phyloP scores from a whole-genome alignment of 2,888 invertebrate species.

The Nasonovia ribisnigri region DNA sequence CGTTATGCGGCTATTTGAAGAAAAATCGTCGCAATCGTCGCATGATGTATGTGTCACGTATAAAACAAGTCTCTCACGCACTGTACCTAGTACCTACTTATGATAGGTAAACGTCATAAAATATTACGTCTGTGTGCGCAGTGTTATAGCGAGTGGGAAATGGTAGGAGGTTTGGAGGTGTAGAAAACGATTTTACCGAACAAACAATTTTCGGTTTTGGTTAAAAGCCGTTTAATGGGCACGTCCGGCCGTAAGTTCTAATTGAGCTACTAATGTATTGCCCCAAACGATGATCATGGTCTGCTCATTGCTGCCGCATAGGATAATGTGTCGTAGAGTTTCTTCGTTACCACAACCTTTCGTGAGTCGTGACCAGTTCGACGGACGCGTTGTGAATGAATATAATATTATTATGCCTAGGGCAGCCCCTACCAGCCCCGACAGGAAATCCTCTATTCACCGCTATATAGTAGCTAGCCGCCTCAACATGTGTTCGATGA shows the following conservation, averaged over 20 bases:
- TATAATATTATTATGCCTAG: background rate
- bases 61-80: background rate
- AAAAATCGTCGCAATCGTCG: background rate
- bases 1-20: background rate
- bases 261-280: constrained; percentile 51
- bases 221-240: constrained; percentile 60
- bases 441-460: constrained; percentile 20
- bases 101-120: background rate
- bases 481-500: background rate
- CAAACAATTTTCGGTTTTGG: constrained; percentile 54
- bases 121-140: background rate
- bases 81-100: background rate
- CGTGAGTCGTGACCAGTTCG: constrained; percentile 53
- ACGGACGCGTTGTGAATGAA: constrained; percentile 42
- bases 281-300: background rate
- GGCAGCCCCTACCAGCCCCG: background rate
- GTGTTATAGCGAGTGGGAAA: background rate
- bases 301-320: background rate
- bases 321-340: background rate
- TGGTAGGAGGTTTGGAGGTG: background rate
- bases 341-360: background rate
- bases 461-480: background rate
- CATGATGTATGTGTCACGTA: background rate
- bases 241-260: constrained; percentile 46
- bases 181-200: constrained; percentile 50